Conservation (phyloP, 2,888 invertebrate genomes). For the Leistus spinibarbis region DNA sequence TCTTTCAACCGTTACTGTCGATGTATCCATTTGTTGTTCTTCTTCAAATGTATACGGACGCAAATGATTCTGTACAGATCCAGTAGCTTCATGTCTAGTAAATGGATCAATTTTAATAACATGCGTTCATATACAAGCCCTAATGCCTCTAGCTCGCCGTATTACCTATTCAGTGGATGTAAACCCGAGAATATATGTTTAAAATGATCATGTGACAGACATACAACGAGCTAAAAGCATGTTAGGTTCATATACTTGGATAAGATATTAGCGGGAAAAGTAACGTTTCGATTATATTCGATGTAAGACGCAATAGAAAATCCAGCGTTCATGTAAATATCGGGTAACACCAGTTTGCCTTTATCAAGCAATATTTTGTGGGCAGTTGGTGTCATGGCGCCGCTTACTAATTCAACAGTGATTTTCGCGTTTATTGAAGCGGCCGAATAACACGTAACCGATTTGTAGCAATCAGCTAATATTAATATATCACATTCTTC, state of each 20-base stretch:
- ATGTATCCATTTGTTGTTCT: not conserved
- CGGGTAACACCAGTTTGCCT: constrained; percentile 52
- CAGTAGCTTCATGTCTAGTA: not conserved
- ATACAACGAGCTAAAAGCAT: not conserved
- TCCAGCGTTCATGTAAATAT: constrained; percentile 52
- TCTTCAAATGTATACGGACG: not conserved
- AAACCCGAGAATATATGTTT: too few species aligned
- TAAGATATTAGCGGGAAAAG: not conserved
- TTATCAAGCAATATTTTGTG: constrained; percentile 50
- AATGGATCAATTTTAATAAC: not conserved
- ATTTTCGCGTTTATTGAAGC: constrained; percentile 52
- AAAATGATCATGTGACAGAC: too few species aligned
- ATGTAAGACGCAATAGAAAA: constrained; percentile 51
- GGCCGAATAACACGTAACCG: constrained; percentile 50
- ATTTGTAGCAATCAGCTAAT: constrained; percentile 49
- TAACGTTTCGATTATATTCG: constrained; percentile 43
- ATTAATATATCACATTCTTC: constrained; percentile 53
- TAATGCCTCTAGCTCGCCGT: too few species aligned
- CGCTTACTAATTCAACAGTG: constrained; percentile 53
- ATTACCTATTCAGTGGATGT: too few species aligned
- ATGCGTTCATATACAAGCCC: too few species aligned
- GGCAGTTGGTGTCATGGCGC: constrained; percentile 52
- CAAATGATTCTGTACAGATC: not conserved
- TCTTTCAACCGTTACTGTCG: not conserved
- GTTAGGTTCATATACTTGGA: not conserved